phyloP scores from a whole-genome alignment of 2,888 invertebrate species.

The Invenusta paracnida region DNA sequence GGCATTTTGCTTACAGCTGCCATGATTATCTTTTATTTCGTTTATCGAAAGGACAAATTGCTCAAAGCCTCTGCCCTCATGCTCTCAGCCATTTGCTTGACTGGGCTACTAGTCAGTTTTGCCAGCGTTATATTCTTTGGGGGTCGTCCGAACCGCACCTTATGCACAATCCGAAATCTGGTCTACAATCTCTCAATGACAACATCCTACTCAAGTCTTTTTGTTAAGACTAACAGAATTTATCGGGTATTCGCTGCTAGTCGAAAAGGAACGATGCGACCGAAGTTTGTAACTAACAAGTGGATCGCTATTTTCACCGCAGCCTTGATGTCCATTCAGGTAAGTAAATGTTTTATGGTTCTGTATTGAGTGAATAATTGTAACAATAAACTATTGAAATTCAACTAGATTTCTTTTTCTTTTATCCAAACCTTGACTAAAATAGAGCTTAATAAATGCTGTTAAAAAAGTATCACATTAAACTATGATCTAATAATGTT shows the following conservation, averaged over 20 bases:
- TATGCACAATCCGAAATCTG: not conserved
- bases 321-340: not conserved
- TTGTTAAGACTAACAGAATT: constrained; percentile 22
- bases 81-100: not conserved
- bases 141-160: not conserved
- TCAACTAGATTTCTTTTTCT: no score
- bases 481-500: no score
- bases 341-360: not conserved
- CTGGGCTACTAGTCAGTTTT: not conserved
- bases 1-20: not conserved
- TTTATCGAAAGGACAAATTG: not conserved
- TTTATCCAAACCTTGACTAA: no score
- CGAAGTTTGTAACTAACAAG: not conserved
- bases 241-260: constrained; percentile 28
- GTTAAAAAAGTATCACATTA: no score
- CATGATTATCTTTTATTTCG: not conserved
- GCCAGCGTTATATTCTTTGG: not conserved
- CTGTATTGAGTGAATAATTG: no score
- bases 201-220: constrained; percentile 15
- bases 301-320: not conserved
- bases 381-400: no score
- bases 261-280: not conserved
- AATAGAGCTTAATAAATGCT: no score
- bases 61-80: constrained; percentile 24
- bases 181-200: constrained; percentile 25